Percentiles rank a stretch among this genome's conserved stretches.
phyloP scores from a whole-genome alignment of 2,797 vertebrate genomes.

The Morelia viridis region DNA sequence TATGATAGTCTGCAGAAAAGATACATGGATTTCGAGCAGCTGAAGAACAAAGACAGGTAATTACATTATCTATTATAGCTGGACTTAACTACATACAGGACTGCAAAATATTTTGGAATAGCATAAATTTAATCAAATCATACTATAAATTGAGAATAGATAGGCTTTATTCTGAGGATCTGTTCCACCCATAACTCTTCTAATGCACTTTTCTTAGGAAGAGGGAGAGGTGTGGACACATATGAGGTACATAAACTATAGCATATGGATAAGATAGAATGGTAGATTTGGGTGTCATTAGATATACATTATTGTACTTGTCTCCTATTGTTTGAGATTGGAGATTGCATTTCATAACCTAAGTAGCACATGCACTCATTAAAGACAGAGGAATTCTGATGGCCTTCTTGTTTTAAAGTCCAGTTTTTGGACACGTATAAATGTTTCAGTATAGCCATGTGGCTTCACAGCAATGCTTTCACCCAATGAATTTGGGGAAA shows the following conservation, averaged over 20 bases:
- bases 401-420: not conserved
- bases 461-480: no score
- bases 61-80: not conserved
- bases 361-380: not conserved
- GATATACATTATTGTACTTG: not conserved
- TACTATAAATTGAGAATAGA: not conserved
- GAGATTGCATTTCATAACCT: not conserved
- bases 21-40: constrained; percentile 68
- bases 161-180: constrained; percentile 24
- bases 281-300: not conserved
- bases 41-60: constrained; percentile 76
- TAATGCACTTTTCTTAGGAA: constrained; percentile 25
- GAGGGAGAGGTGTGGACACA: not conserved
- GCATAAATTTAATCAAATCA: not conserved
- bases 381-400: not conserved
- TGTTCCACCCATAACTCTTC: constrained; percentile 21
- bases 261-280: not conserved
- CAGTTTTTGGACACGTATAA: no score
- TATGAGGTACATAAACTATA: not conserved
- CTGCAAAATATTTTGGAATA: constrained; percentile 42
- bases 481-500: no score
- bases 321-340: not conserved
- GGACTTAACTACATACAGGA: constrained; percentile 29
- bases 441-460: no score
- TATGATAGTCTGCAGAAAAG: constrained; percentile 56